Evolutionary conservation across 1,140 invertebrate genomes (phyloP), one percentile per base, ranked within the genome.

Genomic region (Belonocnema kinseyi): DNA sequence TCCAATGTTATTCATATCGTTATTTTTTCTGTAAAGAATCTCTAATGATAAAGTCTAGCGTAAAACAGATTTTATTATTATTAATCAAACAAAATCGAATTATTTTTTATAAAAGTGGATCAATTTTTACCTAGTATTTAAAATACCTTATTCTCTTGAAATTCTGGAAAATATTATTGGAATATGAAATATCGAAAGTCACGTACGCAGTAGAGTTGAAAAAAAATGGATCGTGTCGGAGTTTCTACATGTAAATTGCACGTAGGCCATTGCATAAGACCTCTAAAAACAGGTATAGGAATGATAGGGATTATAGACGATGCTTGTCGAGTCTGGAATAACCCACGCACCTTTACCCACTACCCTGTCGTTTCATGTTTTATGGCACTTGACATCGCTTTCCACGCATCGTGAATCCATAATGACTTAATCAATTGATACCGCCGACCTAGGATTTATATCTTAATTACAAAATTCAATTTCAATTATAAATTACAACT

Each of bases 241-340:
- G 74, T 80, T 80, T 74, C 70, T 78, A 81, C 77, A 81, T 81
- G 80, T 75, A 81, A 80, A 81, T 81, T 79, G 1, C 16, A 75
- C 51, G 70, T 78, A 72, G 14, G 14, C 26, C 72, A n/a, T 80
- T 80, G 77, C 53, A 54, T 80, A 80, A 80, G 21, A 66, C 26
- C 40, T 66, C 61, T 66, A 66, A 66, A 66, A 66, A 16, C 61
- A 66, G 61, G 61, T 66, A 66, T 66, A 66, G 61, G 16, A 66
- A 66, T 66, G 61, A 66, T 66, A 66, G 40, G 61, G 16, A 66
- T 66, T 66, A 66, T 40, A 40, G 17, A 58, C 61, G 61, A 66
- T 66, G 61, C 26, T 46, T 66, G 61, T 66, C 61, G 33, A 40
- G 61, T 33, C 26, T 66, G 5, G 61, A 46, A 66, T 66, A 66